Evolutionary conservation across 2,888 invertebrate species (phyloP), one percentile per base, ranked within the genome.

Genomic region (Ceramica pisi): DNA sequence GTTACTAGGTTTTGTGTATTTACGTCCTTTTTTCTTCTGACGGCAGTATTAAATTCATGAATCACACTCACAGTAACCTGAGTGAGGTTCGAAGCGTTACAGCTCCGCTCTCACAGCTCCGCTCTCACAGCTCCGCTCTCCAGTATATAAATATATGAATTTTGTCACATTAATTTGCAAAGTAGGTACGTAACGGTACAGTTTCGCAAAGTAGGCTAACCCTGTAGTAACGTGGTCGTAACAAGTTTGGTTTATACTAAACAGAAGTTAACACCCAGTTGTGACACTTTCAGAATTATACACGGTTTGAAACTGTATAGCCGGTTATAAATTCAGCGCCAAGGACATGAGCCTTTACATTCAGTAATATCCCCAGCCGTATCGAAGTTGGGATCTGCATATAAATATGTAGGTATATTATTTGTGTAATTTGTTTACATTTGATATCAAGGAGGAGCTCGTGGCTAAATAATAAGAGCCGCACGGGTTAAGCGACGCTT

Each of bases 161-260:
- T 38, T 50, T 44, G 59, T 71, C 41, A 71, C 59, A 78, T 71
- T 75, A 48, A 53, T 77, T 77, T 77, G 26, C 78, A 60, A 78
- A 75, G 48, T 63, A 75, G 8, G n/a, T 51, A 57, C 38, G 38
- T 38, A 7, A 57, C 55, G 64, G 50, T 51, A 62, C 38, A 78
- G 64, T 41, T 60, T 46, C 57, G 16, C 16, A 64, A 70, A 77
- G 57, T 61, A 65, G 62, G 70, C 62, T 57, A 75, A 69, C 72
- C 44, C 71, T 19, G 57, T 56, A 56, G 57, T 56, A 56, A 12
- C 75, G 50, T 75, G 50, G 75, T 75, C 57, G 26, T 59, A 41
- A 67, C 73, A 41, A 73, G 51, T 67, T 71, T 41, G 38, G 71
- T 70, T 72, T 53, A 59, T 16, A 46, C 57, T 31, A 67, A 59